These are phyloP conservation scores for Clangula hyemalis DNA, from an alignment of 2,797 vertebrate genomes.

Conservation along the genomic window DNA sequence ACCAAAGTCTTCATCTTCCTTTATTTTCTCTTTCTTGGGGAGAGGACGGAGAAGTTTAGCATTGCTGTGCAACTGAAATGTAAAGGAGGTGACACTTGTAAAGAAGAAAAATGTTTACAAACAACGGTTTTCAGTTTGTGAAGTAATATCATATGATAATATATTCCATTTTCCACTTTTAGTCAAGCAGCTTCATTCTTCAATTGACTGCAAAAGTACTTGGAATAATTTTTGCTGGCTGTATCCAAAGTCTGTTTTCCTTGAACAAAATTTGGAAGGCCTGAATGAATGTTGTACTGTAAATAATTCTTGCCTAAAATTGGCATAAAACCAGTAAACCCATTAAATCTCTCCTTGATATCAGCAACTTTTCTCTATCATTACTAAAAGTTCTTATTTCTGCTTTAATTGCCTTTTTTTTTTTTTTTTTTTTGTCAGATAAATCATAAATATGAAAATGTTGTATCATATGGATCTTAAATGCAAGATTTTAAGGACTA, in stretches of 20 bases:
- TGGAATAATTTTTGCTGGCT: not conserved
- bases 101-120: constrained; percentile 23
- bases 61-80: not conserved
- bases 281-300: not conserved
- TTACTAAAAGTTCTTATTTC: not conserved
- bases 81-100: not conserved
- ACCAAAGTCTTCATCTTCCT: constrained; percentile 3
- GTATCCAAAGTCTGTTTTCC: not conserved
- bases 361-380: not conserved
- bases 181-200: constrained; percentile 15
- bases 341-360: not conserved
- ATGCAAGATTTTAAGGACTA: not conserved
- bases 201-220: not conserved
- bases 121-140: not conserved
- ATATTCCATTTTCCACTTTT: constrained; percentile 6
- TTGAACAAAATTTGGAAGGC: not conserved
- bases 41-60: not conserved
- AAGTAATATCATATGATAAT: not conserved
- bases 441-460: not conserved
- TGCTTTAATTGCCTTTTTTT: not conserved
- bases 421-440: not conserved
- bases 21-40: not conserved
- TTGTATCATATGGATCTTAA: not conserved
- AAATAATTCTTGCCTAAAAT: not conserved
- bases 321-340: not conserved